Percentiles rank a stretch among this genome's conserved stretches.
These are phyloP conservation scores for Leuciscus waleckii DNA, from an alignment of 2,797 vertebrate genomes.

Conservation along the genomic window DNA sequence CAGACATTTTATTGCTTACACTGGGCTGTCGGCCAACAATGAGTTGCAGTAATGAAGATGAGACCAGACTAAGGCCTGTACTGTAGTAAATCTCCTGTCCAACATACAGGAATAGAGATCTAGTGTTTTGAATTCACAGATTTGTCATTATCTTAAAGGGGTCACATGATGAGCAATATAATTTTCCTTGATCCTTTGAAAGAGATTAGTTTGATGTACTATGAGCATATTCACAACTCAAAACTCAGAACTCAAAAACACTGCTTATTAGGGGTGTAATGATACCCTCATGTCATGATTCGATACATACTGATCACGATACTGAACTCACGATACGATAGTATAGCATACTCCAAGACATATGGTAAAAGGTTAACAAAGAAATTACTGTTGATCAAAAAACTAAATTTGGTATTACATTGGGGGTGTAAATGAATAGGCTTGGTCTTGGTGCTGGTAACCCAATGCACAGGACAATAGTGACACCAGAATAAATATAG, in stretches of 20 bases:
- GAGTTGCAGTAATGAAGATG: conserved; percentile 29
- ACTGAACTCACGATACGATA: no score
- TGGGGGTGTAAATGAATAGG: no score
- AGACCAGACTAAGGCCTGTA: conserved; percentile 6
- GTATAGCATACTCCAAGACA: no score
- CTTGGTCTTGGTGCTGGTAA: no score
- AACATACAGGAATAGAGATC: conserved; percentile 15
- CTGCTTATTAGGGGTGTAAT: no score
- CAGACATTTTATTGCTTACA: conserved; percentile 24
- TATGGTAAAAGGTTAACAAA: no score
- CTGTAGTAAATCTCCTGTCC: conserved; percentile 26
- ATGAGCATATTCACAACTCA: neutral
- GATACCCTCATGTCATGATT: no score
- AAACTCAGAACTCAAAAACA: neutral
- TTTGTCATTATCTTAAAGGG: conserved; percentile 39
- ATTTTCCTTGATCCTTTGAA: neutral
- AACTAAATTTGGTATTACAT: no score
- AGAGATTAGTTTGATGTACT: neutral
- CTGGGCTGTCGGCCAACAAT: conserved; percentile 17
- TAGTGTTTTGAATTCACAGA: conserved; percentile 3
- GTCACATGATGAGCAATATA: conserved; percentile 14
- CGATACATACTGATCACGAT: no score
- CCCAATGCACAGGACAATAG: no score
- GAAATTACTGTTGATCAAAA: no score
- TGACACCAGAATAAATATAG: no score